Conservation (phyloP, 2,888 invertebrate genomes). For the Aspidapion aeneum region DNA sequence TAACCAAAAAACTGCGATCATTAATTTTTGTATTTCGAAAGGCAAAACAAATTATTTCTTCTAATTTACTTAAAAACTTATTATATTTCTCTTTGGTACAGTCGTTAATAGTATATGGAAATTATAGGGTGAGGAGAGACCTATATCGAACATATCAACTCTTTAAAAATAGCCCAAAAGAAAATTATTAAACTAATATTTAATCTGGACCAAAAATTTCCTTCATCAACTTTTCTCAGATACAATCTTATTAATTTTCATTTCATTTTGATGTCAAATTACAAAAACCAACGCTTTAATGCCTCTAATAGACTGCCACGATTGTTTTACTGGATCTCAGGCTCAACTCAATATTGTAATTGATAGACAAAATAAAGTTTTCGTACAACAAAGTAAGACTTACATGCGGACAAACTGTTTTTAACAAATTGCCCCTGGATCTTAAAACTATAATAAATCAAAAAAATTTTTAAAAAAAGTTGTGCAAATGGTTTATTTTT, state of each 20-base stretch:
- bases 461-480: background rate
- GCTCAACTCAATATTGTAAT: background rate
- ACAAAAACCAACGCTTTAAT: background rate
- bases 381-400: background rate
- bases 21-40: constrained; percentile 5
- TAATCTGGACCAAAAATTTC: background rate
- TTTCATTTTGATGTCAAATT: background rate
- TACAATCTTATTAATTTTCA: background rate
- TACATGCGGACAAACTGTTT: no score
- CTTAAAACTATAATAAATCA: no score
- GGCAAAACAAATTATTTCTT: background rate
- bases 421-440: no score
- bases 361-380: background rate
- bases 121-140: background rate
- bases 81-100: background rate
- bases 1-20: background rate
- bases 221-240: background rate
- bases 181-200: background rate
- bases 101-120: background rate
- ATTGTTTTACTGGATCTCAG: background rate
- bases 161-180: background rate
- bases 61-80: no score
- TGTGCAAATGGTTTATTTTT: background rate
- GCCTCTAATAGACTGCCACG: background rate
- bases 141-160: background rate